Conservation (phyloP, 1,140 invertebrate genomes). For the Cyrtorhinus lividipennis region DNA sequence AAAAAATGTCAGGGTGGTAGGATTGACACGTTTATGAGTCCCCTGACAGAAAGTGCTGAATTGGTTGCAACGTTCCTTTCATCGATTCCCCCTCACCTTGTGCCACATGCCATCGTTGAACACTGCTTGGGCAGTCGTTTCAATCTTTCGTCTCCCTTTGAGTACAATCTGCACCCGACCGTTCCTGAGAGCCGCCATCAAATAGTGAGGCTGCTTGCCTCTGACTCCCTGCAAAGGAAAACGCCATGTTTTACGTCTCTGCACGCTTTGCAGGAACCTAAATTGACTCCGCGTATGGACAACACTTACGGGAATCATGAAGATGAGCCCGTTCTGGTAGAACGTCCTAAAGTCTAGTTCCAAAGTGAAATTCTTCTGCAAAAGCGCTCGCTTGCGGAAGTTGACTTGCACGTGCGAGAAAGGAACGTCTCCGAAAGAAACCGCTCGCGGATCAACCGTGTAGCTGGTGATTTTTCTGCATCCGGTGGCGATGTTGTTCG, state of each 20-base stretch:
- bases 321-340: conserved; percentile 65
- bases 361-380: conserved; percentile 55
- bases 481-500: conserved; percentile 28
- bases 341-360: conserved; percentile 75
- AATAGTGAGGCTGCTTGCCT: conserved; percentile 50
- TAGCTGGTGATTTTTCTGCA: conserved; percentile 52
- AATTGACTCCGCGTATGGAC: neutral
- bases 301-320: conserved; percentile 50
- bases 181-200: conserved; percentile 53
- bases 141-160: conserved; percentile 46
- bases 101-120: conserved; percentile 78
- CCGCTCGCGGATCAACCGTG: conserved; percentile 58
- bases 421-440: conserved; percentile 68
- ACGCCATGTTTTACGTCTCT: too few relatives aligned
- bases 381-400: conserved; percentile 43
- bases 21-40: too few relatives aligned
- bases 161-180: conserved; percentile 52
- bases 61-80: too few relatives aligned
- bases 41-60: too few relatives aligned
- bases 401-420: conserved; percentile 59
- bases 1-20: too few relatives aligned
- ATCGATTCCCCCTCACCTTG: too few relatives aligned
- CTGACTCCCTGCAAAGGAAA: conserved; percentile 52
- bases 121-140: conserved; percentile 41
- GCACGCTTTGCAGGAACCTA: too few relatives aligned